phyloP scores from a whole-genome alignment of 2,888 invertebrate species.

The Chalcosyrphus nemorum region DNA sequence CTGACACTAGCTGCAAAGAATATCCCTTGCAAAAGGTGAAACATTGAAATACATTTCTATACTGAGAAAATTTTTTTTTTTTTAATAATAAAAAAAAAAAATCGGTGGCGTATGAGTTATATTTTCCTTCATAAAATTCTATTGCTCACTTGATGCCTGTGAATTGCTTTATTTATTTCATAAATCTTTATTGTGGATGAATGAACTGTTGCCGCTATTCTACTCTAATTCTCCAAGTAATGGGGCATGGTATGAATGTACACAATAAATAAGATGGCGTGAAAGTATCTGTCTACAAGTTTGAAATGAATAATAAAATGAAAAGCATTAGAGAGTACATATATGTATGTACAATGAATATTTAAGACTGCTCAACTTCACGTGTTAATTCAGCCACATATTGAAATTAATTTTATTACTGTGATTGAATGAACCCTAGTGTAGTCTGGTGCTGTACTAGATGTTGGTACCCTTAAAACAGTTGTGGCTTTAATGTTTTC shows the following conservation, averaged over 20 bases:
- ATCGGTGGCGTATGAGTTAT: constrained; percentile 1
- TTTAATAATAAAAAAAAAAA: no score
- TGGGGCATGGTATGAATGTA: not conserved
- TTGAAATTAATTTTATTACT: not conserved
- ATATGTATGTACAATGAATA: not conserved
- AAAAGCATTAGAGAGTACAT: not conserved
- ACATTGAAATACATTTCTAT: not conserved
- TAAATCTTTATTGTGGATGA: not conserved
- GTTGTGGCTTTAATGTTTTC: not conserved
- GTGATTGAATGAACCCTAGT: not conserved
- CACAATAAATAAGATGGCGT: not conserved
- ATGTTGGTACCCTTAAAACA: not conserved
- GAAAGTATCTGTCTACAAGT: not conserved
- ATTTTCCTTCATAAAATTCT: not conserved
- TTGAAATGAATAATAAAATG: constrained; percentile 7
- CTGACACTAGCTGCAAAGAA: not conserved
- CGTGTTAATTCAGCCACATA: no score
- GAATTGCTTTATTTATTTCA: constrained; percentile 2
- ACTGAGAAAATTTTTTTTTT: no score
- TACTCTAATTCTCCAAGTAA: not conserved
- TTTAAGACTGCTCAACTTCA: no score
- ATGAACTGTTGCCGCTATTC: constrained; percentile 5
- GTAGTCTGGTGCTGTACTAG: no score
- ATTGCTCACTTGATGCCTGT: not conserved
- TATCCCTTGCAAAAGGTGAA: not conserved